Evolutionary conservation across 2,113 vertebrate genomes (phyloP), one percentile per base, ranked within the genome.

Genomic region (Puntigrus tetrazona): DNA sequence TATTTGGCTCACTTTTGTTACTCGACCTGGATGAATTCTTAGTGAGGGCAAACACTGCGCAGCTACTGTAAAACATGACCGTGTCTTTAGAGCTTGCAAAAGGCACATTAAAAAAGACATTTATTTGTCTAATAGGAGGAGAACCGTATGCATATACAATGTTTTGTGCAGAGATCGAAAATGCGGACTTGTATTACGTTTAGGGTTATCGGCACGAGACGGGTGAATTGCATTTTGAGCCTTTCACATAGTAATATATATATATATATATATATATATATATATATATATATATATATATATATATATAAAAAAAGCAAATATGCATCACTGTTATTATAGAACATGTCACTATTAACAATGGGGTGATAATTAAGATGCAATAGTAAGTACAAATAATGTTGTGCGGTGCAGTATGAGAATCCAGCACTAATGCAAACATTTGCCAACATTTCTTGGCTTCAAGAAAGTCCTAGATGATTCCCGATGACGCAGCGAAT

Each of bases 1-100:
- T 74, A 74, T 83, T 83, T 83, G 59, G 59, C 78, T 63, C 78
- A 5, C 38, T 80, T 80, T 47, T 65, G 79, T 70, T 81, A 69
- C 29, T 52, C 22, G 79, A 81, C 75, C 75, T 70, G 61, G 61
- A 31, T 70, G 41, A 52, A 81, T 81, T 81, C 79, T 81, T 67
- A 52, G 79, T 81, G 63, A 18, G 5, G 27, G 18, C 22, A 81
- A 81, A 70, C 63, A 31, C 79, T 34, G 18, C 27, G 25, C 43
- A 52, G 79, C 78, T 81, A 50, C 63, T 70, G 36, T 29, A 70
- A 50, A 81, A 81, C 79, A 70, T 70, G 45, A 2, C 27, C 29
- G 14, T 36, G 11, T 52, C 45, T 36, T 29, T 67, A 65, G 59
- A 63, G 75, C 72, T 27, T 29, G 72, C 72, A 47, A 43, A 72